Percentiles rank a stretch among this genome's conserved stretches.
phyloP scores from a whole-genome alignment of 1,140 invertebrate species.

The Episyrphus balteatus region DNA sequence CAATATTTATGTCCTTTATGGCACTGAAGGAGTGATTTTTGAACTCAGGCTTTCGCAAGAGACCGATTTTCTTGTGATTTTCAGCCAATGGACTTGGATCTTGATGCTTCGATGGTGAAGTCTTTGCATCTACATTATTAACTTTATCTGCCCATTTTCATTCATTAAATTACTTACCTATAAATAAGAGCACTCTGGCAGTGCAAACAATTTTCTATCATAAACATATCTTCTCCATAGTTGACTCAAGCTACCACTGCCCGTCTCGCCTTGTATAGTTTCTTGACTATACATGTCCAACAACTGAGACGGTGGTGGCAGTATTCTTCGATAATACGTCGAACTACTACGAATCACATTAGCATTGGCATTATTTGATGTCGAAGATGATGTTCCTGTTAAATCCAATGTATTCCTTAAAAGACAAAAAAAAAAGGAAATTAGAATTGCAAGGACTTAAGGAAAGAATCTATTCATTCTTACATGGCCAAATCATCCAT shows the following conservation, averaged over 20 bases:
- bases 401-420: too few relatives aligned
- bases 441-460: too few relatives aligned
- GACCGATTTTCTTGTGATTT: constrained; percentile 6
- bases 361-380: not conserved
- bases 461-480: too few relatives aligned
- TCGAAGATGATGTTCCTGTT: too few relatives aligned
- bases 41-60: constrained; percentile 7
- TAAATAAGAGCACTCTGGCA: constrained; percentile 58
- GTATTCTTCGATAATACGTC: constrained; percentile 16
- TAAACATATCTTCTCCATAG: constrained; percentile 59
- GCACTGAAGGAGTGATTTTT: constrained; percentile 7
- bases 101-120: not conserved
- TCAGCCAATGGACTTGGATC: not conserved
- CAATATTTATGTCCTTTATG: constrained; percentile 2
- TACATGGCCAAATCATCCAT: too few relatives aligned
- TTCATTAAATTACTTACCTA: constrained; percentile 46
- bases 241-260: constrained; percentile 19
- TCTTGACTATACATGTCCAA: constrained; percentile 26
- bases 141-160: not conserved
- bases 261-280: constrained; percentile 12
- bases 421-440: too few relatives aligned
- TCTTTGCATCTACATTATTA: not conserved
- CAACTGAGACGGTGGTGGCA: constrained; percentile 7
- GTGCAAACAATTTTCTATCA: constrained; percentile 61
- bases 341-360: not conserved